Evolutionary conservation across 2,888 invertebrate species (phyloP).

Genomic region (Diadromus collaris): DNA sequence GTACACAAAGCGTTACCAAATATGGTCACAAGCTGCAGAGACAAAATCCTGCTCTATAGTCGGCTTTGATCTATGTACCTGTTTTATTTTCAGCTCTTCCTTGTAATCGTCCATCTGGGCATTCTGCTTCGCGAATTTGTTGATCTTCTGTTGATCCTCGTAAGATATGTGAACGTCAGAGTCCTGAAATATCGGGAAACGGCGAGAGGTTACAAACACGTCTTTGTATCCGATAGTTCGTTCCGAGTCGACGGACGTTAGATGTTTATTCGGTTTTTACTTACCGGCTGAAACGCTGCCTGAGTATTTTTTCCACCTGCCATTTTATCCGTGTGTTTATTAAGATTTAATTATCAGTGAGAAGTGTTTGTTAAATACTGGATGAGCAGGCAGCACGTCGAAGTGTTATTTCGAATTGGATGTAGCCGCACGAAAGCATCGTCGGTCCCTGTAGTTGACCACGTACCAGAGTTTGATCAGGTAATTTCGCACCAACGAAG

Average conservation of each 20-base stretch:
- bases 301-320: slow-evolving; percentile 77
- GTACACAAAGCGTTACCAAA: slow-evolving; percentile 65
- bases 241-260: slow-evolving; percentile 33
- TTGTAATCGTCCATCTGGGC: slow-evolving; percentile 95
- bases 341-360: slow-evolving; percentile 24
- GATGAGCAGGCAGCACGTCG: slow-evolving; percentile 3
- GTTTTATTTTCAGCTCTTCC: slow-evolving; percentile 91
- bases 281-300: slow-evolving; percentile 88
- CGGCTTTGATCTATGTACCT: slow-evolving; percentile 80
- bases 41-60: not conserved
- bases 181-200: slow-evolving; percentile 82
- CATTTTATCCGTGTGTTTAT: slow-evolving; percentile 59
- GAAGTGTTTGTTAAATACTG: not conserved
- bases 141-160: slow-evolving; percentile 99
- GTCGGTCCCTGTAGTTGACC: not conserved
- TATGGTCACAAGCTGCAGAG: slow-evolving; percentile 66
- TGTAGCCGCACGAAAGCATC: not conserved
- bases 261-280: slow-evolving; percentile 65
- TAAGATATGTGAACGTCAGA: slow-evolving; percentile 96
- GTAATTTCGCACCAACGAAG: not conserved
- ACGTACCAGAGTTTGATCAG: not conserved
- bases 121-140: slow-evolving; percentile 96
- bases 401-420: slow-evolving; percentile 6
- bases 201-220: slow-evolving; percentile 63
- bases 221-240: not conserved